phyloP scores from a whole-genome alignment of 53 echinoderm and acorn worm genomes.

The Arbacia lixula region DNA sequence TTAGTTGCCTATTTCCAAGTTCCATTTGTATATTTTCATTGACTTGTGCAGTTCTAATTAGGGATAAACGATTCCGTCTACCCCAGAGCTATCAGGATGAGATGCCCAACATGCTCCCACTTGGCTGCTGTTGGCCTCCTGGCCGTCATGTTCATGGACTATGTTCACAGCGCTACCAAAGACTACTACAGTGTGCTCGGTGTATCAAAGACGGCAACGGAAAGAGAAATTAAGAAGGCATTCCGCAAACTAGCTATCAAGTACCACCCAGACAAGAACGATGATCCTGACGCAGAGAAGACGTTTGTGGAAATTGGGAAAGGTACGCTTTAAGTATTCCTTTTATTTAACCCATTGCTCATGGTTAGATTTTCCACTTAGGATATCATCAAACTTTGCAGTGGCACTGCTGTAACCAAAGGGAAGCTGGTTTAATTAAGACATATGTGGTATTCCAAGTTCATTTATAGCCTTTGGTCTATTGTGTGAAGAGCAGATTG shows the following conservation, averaged over 20 bases:
- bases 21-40: too few relatives aligned
- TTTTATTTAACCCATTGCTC: background rate
- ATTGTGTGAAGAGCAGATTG: too few relatives aligned
- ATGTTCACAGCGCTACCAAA: constrained; percentile 52
- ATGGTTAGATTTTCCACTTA: too few relatives aligned
- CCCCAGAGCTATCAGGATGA: too few relatives aligned
- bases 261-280: constrained; percentile 99
- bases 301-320: constrained; percentile 94
- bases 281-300: constrained; percentile 87
- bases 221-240: constrained; percentile 88
- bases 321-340: constrained; percentile 62
- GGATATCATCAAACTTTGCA: too few relatives aligned
- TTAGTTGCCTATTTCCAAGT: too few relatives aligned
- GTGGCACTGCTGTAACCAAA: too few relatives aligned
- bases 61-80: too few relatives aligned
- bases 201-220: constrained; percentile 64
- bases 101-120: constrained; percentile 56
- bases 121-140: constrained; percentile 65
- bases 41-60: too few relatives aligned
- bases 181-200: constrained; percentile 90
- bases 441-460: too few relatives aligned
- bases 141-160: constrained; percentile 57
- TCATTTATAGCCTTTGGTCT: too few relatives aligned
- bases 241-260: constrained; percentile 92
- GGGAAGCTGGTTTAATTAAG: too few relatives aligned